Evolutionary conservation across 2,113 vertebrate species (phyloP), one percentile per base, ranked within the genome.

Genomic region (Thunnus maccoyii): DNA sequence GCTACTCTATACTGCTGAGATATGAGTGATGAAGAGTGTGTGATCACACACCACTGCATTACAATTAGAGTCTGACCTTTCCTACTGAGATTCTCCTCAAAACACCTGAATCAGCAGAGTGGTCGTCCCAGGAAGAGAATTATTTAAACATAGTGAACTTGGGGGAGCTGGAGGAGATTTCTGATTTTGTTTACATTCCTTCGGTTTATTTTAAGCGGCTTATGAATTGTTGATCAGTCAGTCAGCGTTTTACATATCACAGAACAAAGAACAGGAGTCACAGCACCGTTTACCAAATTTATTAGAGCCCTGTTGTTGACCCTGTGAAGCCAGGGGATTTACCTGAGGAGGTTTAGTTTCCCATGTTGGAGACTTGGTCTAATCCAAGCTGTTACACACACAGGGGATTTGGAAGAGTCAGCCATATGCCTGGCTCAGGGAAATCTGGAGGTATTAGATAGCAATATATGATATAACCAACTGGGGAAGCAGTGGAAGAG

Each of bases 11-110:
- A 63, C 15, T 56, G 44, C 67, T 73, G 60, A 76, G 82, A 83
- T 73, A 58, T 48, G 54, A 32, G 54, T 9, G 16, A 65, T 46
- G 46, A 60, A 44, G 25, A 72, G 32, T 55, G 64, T 73, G 70
- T 65, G 75, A 82, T 75, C 65, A 67, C 46, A 55, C 81, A 48
- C 60, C 25, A 10, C 56, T 72, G 72, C 72, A 88, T 82, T 78
- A 84, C 69, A 82, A 88, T 77, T 51, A 78, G 58, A 72, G 64
- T 75, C 25, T 86, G 78, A 88, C 85, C 85, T 86, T 91, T 80
- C 65, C 74, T 18, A 11, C 64, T 11, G 41, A 60, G 66, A 82
- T 50, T 70, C 68, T 46, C 52, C 63, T 73, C 22, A 79, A 77
- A 89, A 86, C 11, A 60, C 64, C 75, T 67, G 75, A 86, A 63